A percentile compares a stretch with the other conserved stretches of the same genome.
Conservation (phyloP, 2,113 vertebrate species). For the Dicerorhinus sumatrensis region DNA sequence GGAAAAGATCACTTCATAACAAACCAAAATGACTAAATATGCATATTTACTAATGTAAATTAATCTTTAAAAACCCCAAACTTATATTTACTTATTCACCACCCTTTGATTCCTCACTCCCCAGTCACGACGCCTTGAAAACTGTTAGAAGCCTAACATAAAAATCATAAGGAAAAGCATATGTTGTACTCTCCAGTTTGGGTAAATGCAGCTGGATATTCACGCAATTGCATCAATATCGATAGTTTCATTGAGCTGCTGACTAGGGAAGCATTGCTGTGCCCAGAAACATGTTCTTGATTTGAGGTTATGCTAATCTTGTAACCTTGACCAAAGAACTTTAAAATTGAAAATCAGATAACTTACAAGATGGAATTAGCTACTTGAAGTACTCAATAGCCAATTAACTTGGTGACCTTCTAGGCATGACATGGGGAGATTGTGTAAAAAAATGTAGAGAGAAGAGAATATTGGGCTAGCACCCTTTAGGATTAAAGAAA, state of each 20-base stretch:
- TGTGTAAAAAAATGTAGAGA: conserved; percentile 65
- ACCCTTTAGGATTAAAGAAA: conserved; percentile 77
- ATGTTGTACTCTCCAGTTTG: not conserved
- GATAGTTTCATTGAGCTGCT: not conserved
- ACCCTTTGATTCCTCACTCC: not conserved
- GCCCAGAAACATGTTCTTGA: conserved; percentile 60
- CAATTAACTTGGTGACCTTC: conserved; percentile 82
- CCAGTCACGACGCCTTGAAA: not conserved
- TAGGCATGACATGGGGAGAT: conserved; percentile 58
- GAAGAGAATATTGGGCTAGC: not conserved
- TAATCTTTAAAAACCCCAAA: not conserved
- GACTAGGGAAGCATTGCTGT: not conserved
- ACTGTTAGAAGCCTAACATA: not conserved
- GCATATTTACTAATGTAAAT: not conserved
- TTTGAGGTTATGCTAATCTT: conserved; percentile 63
- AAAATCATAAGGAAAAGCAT: not conserved
- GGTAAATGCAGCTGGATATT: not conserved
- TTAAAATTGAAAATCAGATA: conserved; percentile 78
- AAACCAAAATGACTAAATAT: not conserved
- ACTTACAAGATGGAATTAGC: conserved; percentile 78
- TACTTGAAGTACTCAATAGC: conserved; percentile 70
- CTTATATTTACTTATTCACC: not conserved
- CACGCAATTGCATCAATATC: not conserved
- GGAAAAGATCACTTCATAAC: not conserved
- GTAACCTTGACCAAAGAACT: conserved; percentile 76